A percentile compares a stretch with the other conserved stretches of the same genome.
phyloP scores from a whole-genome alignment of 2,888 invertebrate species.

The Pocota personata region DNA sequence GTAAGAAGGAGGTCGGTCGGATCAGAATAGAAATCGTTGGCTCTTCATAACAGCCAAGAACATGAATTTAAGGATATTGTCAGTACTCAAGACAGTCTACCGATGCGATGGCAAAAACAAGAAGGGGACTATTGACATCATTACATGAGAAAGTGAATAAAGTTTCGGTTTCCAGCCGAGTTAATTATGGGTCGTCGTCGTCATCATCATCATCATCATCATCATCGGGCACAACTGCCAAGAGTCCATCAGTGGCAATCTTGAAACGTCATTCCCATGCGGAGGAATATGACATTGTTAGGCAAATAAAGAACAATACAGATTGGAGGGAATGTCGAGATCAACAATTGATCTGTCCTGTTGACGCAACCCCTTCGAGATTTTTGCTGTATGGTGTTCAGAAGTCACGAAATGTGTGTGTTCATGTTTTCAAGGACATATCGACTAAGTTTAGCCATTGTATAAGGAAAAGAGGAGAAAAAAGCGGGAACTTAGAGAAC shows the following conservation, averaged over 20 bases:
- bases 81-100: conserved; percentile 69
- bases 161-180: conserved; percentile 72
- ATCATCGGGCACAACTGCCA: conserved; percentile 37
- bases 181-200: conserved; percentile 67
- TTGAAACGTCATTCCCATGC: conserved; percentile 55
- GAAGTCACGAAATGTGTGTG: conserved; percentile 29
- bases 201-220: conserved; percentile 28
- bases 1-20: conserved; percentile 62
- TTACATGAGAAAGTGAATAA: conserved; percentile 69
- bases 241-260: conserved; percentile 63
- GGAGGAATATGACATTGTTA: conserved; percentile 40
- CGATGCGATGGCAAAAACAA: conserved; percentile 55
- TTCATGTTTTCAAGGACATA: conserved; percentile 66
- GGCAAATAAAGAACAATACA: conserved; percentile 45
- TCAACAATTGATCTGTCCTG: conserved; percentile 67
- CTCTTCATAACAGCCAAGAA: conserved; percentile 63
- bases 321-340: conserved; percentile 47
- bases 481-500: conserved; percentile 20
- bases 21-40: conserved; percentile 59
- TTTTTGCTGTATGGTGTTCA: conserved; percentile 13
- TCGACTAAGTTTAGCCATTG: conserved; percentile 42
- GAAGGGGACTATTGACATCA: conserved; percentile 72
- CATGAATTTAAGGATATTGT: conserved; percentile 61
- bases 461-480: not conserved
- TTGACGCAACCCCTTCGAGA: conserved; percentile 66